Percentiles rank a stretch among this genome's conserved stretches.
Conservation (phyloP, 23 tunicate genomes). For the Halocynthia roretzi region DNA sequence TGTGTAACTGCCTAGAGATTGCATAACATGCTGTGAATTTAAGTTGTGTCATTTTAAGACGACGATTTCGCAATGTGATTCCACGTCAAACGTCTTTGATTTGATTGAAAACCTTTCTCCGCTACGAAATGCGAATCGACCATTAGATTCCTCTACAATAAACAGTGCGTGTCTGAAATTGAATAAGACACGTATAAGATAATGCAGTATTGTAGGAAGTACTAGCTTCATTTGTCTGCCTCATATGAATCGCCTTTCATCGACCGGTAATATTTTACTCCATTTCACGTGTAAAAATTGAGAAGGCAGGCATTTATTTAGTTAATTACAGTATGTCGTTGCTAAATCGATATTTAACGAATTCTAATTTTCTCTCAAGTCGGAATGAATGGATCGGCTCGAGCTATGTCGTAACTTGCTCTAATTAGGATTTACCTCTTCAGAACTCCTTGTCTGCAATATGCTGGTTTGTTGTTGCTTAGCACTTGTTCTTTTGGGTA, state of each 20-base stretch:
- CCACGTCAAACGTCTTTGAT: constrained; percentile 42
- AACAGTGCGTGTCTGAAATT: constrained; percentile 3
- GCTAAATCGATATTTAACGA: no score
- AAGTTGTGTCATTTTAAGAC: neutral
- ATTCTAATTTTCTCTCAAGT: no score
- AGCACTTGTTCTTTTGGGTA: constrained; percentile 2
- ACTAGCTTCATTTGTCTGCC: no score
- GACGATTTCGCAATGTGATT: constrained; percentile 44
- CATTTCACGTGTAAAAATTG: no score
- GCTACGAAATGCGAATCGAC: constrained; percentile 33
- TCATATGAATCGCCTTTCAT: no score
- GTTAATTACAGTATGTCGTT: no score
- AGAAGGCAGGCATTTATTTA: no score
- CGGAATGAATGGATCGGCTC: no score
- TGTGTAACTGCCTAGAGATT: no score
- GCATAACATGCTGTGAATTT: no score
- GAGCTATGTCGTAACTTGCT: neutral
- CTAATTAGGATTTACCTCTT: neutral
- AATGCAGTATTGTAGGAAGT: no score
- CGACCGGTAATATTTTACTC: no score
- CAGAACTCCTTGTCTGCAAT: constrained; percentile 9
- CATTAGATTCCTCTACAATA: neutral
- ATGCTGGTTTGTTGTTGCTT: constrained; percentile 7
- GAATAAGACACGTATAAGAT: neutral
- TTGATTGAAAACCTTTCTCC: constrained; percentile 45